Evolutionary conservation across 1,140 invertebrate species (phyloP).

Genomic region (Alviniconcha marisindica): DNA sequence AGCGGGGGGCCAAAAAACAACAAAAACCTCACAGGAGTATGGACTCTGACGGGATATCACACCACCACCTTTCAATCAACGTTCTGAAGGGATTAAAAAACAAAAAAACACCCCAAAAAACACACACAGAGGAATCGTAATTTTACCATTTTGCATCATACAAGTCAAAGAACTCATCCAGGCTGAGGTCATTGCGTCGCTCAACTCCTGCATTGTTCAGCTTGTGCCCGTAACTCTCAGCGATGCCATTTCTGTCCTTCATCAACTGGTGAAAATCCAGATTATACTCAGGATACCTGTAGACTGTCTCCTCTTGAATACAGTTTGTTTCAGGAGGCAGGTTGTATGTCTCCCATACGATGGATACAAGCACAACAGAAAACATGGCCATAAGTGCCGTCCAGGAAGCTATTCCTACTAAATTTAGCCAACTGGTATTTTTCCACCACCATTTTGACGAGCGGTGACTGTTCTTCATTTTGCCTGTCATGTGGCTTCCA

Average conservation of each 20-base stretch:
- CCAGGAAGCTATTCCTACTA: not conserved
- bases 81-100: no score
- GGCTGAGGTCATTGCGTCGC: slow-evolving; percentile 1
- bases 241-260: not conserved
- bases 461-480: not conserved
- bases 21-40: no score
- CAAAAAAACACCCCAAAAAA: not conserved
- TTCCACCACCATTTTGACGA: not conserved
- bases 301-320: no score
- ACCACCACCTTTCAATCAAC: no score
- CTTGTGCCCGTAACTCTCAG: not conserved
- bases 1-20: no score
- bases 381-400: not conserved
- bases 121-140: not conserved
- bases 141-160: slow-evolving; percentile 37
- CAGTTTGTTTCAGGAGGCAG: not conserved
- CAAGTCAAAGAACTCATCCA: slow-evolving; percentile 36
- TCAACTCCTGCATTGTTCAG: not conserved
- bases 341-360: slow-evolving; percentile 17
- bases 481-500: no score
- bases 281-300: slow-evolving; percentile 8
- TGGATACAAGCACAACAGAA: not conserved
- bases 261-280: not conserved
- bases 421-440: not conserved
- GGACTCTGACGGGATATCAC: no score